phyloP scores from a whole-genome alignment of 1,140 invertebrate genomes.

The Drosophila tristis region DNA sequence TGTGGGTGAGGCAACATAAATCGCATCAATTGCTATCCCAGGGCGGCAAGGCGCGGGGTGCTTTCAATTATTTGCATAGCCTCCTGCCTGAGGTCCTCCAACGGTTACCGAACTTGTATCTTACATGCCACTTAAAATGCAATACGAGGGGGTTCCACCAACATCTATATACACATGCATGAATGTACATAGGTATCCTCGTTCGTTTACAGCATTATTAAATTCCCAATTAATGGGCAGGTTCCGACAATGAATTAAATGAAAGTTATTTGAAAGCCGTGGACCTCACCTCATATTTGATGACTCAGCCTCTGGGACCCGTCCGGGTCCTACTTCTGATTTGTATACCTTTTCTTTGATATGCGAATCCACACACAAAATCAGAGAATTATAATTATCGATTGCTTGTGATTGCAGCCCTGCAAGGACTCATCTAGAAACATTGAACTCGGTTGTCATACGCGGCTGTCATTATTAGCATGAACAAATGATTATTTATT shows the following conservation, averaged over 20 bases:
- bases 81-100: constrained; percentile 26
- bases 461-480: too few relatives aligned
- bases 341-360: too few relatives aligned
- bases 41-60: constrained; percentile 18
- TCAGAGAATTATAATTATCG: too few relatives aligned
- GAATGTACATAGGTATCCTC: not conserved
- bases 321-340: too few relatives aligned
- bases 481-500: too few relatives aligned
- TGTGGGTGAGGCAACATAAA: constrained; percentile 24
- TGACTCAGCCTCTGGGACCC: too few relatives aligned
- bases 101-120: constrained; percentile 55
- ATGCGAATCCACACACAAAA: too few relatives aligned
- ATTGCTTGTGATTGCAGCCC: too few relatives aligned
- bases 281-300: too few relatives aligned
- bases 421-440: too few relatives aligned
- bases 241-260: constrained; percentile 27
- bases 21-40: constrained; percentile 40
- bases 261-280: constrained; percentile 8
- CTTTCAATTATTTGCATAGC: constrained; percentile 70
- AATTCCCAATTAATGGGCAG: constrained; percentile 64
- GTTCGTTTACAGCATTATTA: constrained; percentile 62
- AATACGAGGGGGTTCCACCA: constrained; percentile 43
- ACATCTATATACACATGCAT: constrained; percentile 21
- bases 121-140: constrained; percentile 77
- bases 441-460: too few relatives aligned